phyloP scores from a whole-genome alignment of 2,113 vertebrate genomes.

The Lepisosteus osseus region DNA sequence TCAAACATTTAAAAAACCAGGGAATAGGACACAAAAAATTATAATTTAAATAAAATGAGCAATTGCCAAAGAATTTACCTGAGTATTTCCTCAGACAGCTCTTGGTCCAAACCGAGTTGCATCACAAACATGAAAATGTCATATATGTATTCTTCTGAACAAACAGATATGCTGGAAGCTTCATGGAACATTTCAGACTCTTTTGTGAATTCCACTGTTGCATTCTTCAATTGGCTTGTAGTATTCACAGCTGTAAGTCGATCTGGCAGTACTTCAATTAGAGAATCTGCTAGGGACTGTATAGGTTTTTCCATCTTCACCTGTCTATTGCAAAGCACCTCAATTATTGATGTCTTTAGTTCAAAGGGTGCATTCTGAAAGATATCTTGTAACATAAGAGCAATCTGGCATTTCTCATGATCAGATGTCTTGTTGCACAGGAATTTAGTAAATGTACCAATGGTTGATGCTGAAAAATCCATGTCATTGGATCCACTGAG shows the following conservation, averaged over 20 bases:
- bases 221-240: not conserved
- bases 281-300: not conserved
- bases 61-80: not conserved
- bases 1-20: not conserved
- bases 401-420: not conserved
- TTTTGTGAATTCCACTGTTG: slow-evolving; percentile 8
- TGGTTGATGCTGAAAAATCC: too few relatives aligned
- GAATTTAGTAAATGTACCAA: too few relatives aligned
- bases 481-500: not conserved
- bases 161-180: not conserved
- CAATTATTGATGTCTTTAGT: not conserved
- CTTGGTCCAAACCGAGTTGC: not conserved
- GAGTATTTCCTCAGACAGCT: not conserved
- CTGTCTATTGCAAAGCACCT: not conserved
- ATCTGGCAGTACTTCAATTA: not conserved
- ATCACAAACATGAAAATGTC: not conserved
- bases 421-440: not conserved
- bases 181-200: slow-evolving; percentile 7
- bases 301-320: not conserved
- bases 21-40: not conserved
- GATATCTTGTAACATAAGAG: not conserved
- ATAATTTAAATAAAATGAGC: not conserved
- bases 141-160: not conserved
- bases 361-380: not conserved
- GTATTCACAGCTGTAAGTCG: not conserved